These are phyloP conservation scores for Globicephala melas DNA, from an alignment of 2,113 vertebrate species.

Conservation along the genomic window DNA sequence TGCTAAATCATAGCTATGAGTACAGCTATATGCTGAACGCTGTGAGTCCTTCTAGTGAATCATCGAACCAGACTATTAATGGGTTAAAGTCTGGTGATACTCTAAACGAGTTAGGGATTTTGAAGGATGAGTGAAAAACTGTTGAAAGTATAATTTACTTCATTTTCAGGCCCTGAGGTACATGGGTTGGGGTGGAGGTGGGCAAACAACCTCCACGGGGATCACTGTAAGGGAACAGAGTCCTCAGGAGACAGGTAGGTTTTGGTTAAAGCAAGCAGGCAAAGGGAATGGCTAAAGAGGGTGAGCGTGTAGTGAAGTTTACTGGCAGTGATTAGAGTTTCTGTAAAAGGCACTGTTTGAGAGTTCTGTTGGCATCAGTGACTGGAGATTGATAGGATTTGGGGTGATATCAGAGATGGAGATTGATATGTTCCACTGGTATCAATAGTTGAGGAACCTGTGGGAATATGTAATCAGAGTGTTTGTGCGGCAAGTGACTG, in stretches of 20 bases:
- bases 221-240: background rate
- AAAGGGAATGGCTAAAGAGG: background rate
- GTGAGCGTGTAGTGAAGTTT: background rate
- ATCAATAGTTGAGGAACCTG: background rate
- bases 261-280: background rate
- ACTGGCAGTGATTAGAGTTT: background rate
- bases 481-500: background rate
- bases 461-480: background rate
- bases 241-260: background rate
- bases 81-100: background rate
- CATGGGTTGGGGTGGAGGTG: too few relatives aligned
- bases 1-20: background rate
- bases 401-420: background rate
- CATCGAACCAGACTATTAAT: background rate
- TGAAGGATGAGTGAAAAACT: background rate
- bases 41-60: background rate
- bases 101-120: background rate
- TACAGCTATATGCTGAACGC: background rate
- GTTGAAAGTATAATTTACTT: background rate
- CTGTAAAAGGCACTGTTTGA: background rate
- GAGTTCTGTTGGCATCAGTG: background rate
- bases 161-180: background rate
- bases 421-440: background rate
- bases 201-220: background rate
- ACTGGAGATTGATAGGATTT: background rate